These are phyloP conservation scores for Oxystoma pomonae DNA, from an alignment of 2,888 invertebrate genomes.

Conservation along the genomic window DNA sequence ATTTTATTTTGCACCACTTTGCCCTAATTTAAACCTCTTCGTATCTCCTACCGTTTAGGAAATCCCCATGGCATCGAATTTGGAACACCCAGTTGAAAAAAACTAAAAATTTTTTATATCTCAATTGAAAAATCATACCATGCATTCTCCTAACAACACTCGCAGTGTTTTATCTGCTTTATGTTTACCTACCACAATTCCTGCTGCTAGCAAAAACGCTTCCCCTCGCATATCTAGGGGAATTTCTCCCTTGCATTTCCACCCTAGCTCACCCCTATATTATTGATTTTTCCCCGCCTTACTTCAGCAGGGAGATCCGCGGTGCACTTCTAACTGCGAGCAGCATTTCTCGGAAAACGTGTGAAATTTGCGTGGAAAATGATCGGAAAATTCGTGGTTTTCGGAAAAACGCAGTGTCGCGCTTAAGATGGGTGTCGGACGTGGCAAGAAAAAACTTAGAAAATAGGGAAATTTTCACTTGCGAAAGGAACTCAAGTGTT, in stretches of 20 bases:
- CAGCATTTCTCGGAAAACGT: slow-evolving; percentile 78
- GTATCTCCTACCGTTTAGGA: too few species aligned
- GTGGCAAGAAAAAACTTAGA: not conserved
- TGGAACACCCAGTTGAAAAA: too few species aligned
- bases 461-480: not conserved
- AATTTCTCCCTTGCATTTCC: not conserved
- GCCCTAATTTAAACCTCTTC: too few species aligned
- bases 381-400: not conserved
- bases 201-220: not conserved
- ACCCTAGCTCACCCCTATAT: not conserved
- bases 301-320: slow-evolving; percentile 43
- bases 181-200: too few species aligned
- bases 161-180: too few species aligned
- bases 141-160: too few species aligned
- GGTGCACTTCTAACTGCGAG: slow-evolving; percentile 55
- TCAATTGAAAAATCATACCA: too few species aligned
- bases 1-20: too few species aligned
- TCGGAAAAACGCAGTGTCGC: not conserved
- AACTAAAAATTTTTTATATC: too few species aligned
- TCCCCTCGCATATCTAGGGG: not conserved
- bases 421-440: not conserved
- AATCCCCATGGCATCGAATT: too few species aligned
- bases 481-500: not conserved
- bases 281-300: slow-evolving; percentile 5
- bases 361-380: not conserved